Percentiles rank a stretch among this genome's conserved stretches.
These are phyloP conservation scores for Scartelaos histophorus DNA, from an alignment of 2,113 vertebrate species.

Conservation along the genomic window DNA sequence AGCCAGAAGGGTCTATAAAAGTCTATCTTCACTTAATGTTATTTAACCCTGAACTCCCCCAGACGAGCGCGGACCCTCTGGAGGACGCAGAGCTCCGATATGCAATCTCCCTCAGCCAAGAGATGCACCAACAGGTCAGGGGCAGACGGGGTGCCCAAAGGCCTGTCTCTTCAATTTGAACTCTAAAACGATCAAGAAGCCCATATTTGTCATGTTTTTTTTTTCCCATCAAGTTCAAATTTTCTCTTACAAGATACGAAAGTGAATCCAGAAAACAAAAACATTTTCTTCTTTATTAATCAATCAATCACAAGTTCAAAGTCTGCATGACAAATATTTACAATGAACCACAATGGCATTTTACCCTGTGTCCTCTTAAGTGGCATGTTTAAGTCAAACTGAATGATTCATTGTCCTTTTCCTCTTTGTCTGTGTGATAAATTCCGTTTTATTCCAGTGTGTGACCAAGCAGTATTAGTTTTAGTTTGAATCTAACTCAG, in stretches of 20 bases:
- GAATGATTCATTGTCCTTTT: slow-evolving; percentile 11
- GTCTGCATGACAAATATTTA: slow-evolving; percentile 60
- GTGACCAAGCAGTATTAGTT: neutral
- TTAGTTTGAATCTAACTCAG: neutral
- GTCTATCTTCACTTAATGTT: slow-evolving; percentile 39
- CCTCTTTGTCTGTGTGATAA: slow-evolving; percentile 15
- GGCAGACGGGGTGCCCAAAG: slow-evolving; percentile 52
- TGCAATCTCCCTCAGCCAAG: slow-evolving; percentile 90
- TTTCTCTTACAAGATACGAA: neutral
- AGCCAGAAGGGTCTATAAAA: no score
- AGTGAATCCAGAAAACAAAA: neutral
- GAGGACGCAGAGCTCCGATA: slow-evolving; percentile 89
- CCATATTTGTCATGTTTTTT: slow-evolving; percentile 32
- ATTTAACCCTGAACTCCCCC: slow-evolving; percentile 74
- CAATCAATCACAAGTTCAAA: slow-evolving; percentile 9
- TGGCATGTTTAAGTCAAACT: slow-evolving; percentile 43
- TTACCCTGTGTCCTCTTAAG: slow-evolving; percentile 24
- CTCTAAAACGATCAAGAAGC: slow-evolving; percentile 45
- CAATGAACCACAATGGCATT: slow-evolving; percentile 34
- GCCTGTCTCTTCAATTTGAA: slow-evolving; percentile 46
- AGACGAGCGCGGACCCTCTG: slow-evolving; percentile 81
- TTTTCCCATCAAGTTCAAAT: slow-evolving; percentile 19
- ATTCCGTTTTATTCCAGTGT: neutral
- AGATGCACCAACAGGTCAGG: slow-evolving; percentile 90
- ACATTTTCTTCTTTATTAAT: neutral